phyloP scores from a whole-genome alignment of 1,140 invertebrate genomes.

The Brachionus calyciflorus region DNA sequence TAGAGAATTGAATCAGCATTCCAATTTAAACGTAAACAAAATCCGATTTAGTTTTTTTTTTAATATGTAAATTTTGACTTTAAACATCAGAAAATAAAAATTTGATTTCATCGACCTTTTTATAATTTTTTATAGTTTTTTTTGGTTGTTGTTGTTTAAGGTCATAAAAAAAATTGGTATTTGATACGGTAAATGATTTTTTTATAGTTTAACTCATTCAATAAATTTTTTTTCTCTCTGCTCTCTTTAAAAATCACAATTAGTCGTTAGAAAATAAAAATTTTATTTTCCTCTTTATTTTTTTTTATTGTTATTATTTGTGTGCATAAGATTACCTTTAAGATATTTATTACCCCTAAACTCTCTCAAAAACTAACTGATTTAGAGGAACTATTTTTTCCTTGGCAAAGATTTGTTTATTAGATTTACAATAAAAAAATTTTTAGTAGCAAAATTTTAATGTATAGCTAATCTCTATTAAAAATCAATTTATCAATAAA shows the following conservation, averaged over 20 bases:
- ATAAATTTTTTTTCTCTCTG: not conserved
- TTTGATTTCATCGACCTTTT: constrained; percentile 11
- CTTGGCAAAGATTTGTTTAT: not conserved
- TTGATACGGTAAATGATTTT: constrained; percentile 46
- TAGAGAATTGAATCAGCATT: constrained; percentile 33
- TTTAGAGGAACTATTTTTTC: not conserved
- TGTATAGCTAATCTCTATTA: not conserved
- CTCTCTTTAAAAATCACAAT: constrained; percentile 21
- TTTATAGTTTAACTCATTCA: not conserved
- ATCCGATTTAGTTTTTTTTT: too few relatives aligned
- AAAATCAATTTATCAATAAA: constrained; percentile 20
- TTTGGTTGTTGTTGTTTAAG: not conserved
- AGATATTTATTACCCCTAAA: too few relatives aligned
- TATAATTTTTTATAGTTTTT: not conserved
- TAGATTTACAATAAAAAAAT: constrained; percentile 7
- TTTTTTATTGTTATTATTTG: too few relatives aligned
- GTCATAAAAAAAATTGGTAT: constrained; percentile 18
- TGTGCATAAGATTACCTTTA: constrained; percentile 15
- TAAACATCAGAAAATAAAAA: too few relatives aligned
- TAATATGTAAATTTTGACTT: constrained; percentile 43
- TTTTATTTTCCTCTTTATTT: not conserved
- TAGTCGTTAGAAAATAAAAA: not conserved
- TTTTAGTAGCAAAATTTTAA: constrained; percentile 2
- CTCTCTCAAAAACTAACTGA: too few relatives aligned
- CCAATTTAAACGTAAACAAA: constrained; percentile 27